Conservation (phyloP, 2,888 invertebrate species). For the Sturmia bella region DNA sequence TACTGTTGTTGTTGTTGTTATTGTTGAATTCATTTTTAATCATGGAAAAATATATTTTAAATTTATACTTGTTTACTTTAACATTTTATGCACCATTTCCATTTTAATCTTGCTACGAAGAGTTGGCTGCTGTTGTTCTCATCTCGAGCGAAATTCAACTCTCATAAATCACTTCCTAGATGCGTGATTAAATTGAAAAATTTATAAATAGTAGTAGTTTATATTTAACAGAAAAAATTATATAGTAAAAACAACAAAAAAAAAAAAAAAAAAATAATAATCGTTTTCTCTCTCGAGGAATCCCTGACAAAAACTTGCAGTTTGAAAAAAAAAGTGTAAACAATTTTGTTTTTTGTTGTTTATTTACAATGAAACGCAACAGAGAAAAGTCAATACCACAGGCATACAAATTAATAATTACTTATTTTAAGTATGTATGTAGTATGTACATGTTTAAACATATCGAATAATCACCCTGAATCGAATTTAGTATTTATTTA, state of each 20-base stretch:
- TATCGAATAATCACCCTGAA: no score
- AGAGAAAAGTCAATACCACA: conserved; percentile 48
- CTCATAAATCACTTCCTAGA: conserved; percentile 66
- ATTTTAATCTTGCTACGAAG: conserved; percentile 58
- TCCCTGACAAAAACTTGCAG: conserved; percentile 60
- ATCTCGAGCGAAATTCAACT: conserved; percentile 41
- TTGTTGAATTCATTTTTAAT: conserved; percentile 54
- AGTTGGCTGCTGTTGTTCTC: conserved; percentile 55
- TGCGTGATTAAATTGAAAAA: conserved; percentile 64
- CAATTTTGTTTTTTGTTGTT: conserved; percentile 35
- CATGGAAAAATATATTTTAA: conserved; percentile 62
- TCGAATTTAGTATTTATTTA: no score
- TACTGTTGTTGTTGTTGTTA: conserved; percentile 41
- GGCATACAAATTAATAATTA: neutral
- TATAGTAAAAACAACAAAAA: no score
- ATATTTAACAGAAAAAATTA: conserved; percentile 37
- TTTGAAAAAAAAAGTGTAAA: conserved; percentile 48
- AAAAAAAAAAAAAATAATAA: conserved; percentile 24
- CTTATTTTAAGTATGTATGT: no score
- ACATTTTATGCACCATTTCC: conserved; percentile 68
- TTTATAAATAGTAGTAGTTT: conserved; percentile 59
- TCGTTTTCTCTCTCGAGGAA: conserved; percentile 53
- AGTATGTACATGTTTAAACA: no score
- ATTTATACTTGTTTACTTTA: conserved; percentile 67
- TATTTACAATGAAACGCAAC: conserved; percentile 34